Base-by-base conservation (phyloP, 2,888 invertebrate species). In the Dasysyrphus tricinctus region DNA sequence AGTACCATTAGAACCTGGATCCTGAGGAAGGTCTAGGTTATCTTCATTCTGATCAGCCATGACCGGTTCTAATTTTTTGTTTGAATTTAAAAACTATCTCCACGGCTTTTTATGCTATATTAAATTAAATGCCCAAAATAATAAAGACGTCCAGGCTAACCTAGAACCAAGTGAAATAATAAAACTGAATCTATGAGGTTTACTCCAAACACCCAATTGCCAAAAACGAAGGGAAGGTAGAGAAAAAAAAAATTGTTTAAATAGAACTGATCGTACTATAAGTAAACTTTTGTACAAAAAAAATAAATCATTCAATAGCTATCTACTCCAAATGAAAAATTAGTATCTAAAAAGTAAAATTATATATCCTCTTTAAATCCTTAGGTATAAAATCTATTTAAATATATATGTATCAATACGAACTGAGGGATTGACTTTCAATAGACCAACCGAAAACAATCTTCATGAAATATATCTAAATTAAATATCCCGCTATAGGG, bases 91-190 rank as follows among this genome's bases (percentile, higher is more conserved):
- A 44, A n/a, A 44, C 44, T 44, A n/a, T 42, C 42, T 42, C 42
- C 42, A 14, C 42, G 42, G 5, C 42, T 42, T 42, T n/a, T 42
- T 42, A 42, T n/a, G n/a, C n/a, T 42, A 42, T 42, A n/a, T 42
- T 42, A n/a, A n/a, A 42, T n/a, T n/a, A n/a, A n/a, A n/a, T n/a
- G n/a, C 39, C 39, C 11, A 12, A 39, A 5, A 12, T 12, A 12
- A 5, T 14, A n/a, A n/a, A n/a, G 42, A 42, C n/a, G 42, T 42
- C 42, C 5, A 42, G 42, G 42, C 42, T n/a, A n/a, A 6, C 42
- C n/a, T 42, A n/a, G n/a, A n/a, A n/a, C 14, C 5, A 0, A n/a
- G 1, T 11, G 1, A 42, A n/a, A n/a, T n/a, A 5, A 0, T 1
- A n/a, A 42, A 42, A 1, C 14, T 42, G 1, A 42, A 42, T 39